Conservation (phyloP, 2,113 vertebrate genomes). For the Cyphomyrus plagiostoma region DNA sequence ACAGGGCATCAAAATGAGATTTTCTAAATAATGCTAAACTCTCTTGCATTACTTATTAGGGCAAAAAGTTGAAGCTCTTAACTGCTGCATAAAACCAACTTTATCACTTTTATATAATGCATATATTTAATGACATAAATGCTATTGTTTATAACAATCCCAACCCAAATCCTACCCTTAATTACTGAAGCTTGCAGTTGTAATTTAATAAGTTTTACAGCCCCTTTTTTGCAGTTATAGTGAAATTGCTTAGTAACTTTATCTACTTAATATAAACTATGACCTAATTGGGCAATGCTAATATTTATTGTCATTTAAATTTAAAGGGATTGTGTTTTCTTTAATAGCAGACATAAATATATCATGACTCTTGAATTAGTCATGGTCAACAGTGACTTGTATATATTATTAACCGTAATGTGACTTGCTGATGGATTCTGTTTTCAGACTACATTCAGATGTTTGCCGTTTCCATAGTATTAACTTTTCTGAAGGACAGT, state of each 20-base stretch:
- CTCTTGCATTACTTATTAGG: background rate
- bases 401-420: conserved; percentile 66
- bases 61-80: background rate
- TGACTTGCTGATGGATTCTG: conserved; percentile 61
- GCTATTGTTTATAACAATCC: background rate
- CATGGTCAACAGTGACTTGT: conserved; percentile 61
- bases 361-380: conserved; percentile 66
- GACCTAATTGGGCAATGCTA: conserved; percentile 66
- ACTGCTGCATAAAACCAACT: background rate
- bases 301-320: conserved; percentile 70
- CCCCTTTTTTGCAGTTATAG: background rate
- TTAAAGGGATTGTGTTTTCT: conserved; percentile 65
- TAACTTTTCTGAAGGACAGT: conserved; percentile 57
- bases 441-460: conserved; percentile 52
- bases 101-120: background rate
- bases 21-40: background rate
- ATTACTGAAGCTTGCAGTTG: background rate
- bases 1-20: background rate
- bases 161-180: background rate
- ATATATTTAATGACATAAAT: background rate
- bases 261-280: conserved; percentile 39
- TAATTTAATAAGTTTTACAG: background rate
- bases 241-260: conserved; percentile 41
- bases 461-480: conserved; percentile 56
- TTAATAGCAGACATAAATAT: conserved; percentile 69